A percentile compares a stretch with the other conserved stretches of the same genome.
Conservation (phyloP, 2,888 invertebrate genomes). For the Mongoloraphidia duomilia region DNA sequence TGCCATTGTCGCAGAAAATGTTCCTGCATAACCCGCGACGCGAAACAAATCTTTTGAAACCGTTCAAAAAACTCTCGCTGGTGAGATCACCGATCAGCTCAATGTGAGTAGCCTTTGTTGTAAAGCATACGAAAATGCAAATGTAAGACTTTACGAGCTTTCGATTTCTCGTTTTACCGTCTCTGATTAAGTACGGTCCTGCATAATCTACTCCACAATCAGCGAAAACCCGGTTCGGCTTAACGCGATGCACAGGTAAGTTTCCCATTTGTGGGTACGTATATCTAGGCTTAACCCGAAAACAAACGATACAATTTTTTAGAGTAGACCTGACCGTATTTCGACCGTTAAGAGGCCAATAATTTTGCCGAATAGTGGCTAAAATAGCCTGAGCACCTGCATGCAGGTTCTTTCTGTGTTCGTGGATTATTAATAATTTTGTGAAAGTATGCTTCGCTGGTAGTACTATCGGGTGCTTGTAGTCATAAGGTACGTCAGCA, state of each 20-base stretch:
- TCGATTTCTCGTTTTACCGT: constrained; percentile 9
- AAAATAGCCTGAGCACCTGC: constrained; percentile 12
- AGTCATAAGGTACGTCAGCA: constrained; percentile 2
- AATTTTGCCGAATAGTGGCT: constrained; percentile 5
- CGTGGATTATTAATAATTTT: constrained; percentile 9
- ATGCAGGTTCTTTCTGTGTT: constrained; percentile 12
- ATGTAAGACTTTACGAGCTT: constrained; percentile 13
- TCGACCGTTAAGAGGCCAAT: constrained; percentile 9
- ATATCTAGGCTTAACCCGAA: constrained; percentile 7
- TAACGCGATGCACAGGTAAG: constrained; percentile 14
- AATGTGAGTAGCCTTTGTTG: constrained; percentile 13
- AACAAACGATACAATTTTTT: constrained; percentile 11
- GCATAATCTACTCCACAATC: constrained; percentile 13
- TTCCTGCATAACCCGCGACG: constrained; percentile 4
- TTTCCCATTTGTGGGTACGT: constrained; percentile 16
- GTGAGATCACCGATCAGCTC: constrained; percentile 11
- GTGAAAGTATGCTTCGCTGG: constrained; percentile 5
- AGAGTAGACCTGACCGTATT: constrained; percentile 3
- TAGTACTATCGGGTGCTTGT: constrained; percentile 10
- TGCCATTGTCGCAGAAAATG: constrained; percentile 10
- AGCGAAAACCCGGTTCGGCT: constrained; percentile 9
- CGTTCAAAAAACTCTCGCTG: constrained; percentile 8
- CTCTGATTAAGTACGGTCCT: constrained; percentile 14
- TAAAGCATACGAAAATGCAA: constrained; percentile 14
- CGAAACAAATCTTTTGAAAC: constrained; percentile 8